Percentiles rank a stretch among this genome's conserved stretches.
Evolutionary conservation across 2,888 invertebrate species (phyloP).

Genomic region (Scelioninae gen. 2): DNA sequence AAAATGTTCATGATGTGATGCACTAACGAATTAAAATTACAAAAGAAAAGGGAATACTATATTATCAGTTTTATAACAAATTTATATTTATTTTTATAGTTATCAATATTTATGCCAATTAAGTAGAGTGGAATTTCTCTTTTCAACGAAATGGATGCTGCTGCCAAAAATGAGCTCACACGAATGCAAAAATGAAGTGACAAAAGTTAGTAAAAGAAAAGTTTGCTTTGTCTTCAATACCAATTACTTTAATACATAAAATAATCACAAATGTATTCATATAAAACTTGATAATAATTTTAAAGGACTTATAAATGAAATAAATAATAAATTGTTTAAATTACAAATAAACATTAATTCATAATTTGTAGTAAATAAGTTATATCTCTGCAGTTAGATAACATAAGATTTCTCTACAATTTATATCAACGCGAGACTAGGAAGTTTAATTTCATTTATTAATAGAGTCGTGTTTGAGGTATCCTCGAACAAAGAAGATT

Average conservation of each 20-base stretch:
- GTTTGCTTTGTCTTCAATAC: no score
- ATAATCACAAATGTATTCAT: no score
- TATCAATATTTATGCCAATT: no score
- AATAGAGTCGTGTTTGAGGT: slow-evolving; percentile 3
- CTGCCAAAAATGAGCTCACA: slow-evolving; percentile 14
- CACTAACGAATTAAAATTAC: background rate
- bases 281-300: background rate
- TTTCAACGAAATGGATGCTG: slow-evolving; percentile 2
- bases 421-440: slow-evolving; percentile 8
- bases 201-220: background rate
- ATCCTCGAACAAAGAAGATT: slow-evolving; percentile 1
- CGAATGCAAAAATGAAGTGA: slow-evolving; percentile 10
- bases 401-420: slow-evolving; percentile 6
- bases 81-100: no score
- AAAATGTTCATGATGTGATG: background rate
- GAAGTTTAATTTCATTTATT: slow-evolving; percentile 18
- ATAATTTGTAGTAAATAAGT: background rate
- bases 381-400: slow-evolving; percentile 4
- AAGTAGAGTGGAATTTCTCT: background rate
- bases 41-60: no score
- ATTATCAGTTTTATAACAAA: no score
- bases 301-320: no score
- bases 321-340: background rate
- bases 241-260: no score
- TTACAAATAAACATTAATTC: background rate